Conservation (phyloP, 1,140 invertebrate species). For the Drosophila sulfurigaster region DNA sequence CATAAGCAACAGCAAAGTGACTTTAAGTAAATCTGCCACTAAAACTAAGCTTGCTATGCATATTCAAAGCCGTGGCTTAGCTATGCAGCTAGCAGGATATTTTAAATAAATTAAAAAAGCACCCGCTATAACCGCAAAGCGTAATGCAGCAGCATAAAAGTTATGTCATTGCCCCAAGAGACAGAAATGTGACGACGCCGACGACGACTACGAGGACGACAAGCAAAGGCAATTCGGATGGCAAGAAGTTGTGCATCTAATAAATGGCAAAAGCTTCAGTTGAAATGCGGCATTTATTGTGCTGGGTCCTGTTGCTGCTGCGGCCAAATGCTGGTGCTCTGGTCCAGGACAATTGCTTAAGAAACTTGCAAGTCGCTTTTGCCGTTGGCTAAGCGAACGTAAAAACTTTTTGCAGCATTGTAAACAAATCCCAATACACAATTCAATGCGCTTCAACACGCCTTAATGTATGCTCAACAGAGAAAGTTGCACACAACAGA, state of each 20-base stretch:
- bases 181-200: background rate
- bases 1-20: too few species aligned
- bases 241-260: slow-evolving; percentile 70
- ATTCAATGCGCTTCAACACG: slow-evolving; percentile 83
- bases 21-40: background rate
- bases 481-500: slow-evolving; percentile 49
- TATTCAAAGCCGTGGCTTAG: slow-evolving; percentile 6
- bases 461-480: slow-evolving; percentile 76
- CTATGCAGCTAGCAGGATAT: slow-evolving; percentile 42
- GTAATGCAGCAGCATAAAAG: slow-evolving; percentile 68
- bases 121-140: slow-evolving; percentile 56
- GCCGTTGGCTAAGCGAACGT: slow-evolving; percentile 79
- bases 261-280: slow-evolving; percentile 68
- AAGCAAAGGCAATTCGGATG: slow-evolving; percentile 44
- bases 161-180: slow-evolving; percentile 52
- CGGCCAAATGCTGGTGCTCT: slow-evolving; percentile 24
- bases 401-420: slow-evolving; percentile 81
- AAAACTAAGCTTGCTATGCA: background rate
- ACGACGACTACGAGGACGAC: slow-evolving; percentile 1
- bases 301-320: slow-evolving; percentile 14
- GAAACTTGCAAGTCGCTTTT: slow-evolving; percentile 76
- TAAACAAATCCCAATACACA: slow-evolving; percentile 83
- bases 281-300: slow-evolving; percentile 20
- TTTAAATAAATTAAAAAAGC: slow-evolving; percentile 73
- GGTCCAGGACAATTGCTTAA: slow-evolving; percentile 70